These are phyloP conservation scores for Phycodurus eques DNA, from an alignment of 2,113 vertebrate genomes.

Conservation along the genomic window DNA sequence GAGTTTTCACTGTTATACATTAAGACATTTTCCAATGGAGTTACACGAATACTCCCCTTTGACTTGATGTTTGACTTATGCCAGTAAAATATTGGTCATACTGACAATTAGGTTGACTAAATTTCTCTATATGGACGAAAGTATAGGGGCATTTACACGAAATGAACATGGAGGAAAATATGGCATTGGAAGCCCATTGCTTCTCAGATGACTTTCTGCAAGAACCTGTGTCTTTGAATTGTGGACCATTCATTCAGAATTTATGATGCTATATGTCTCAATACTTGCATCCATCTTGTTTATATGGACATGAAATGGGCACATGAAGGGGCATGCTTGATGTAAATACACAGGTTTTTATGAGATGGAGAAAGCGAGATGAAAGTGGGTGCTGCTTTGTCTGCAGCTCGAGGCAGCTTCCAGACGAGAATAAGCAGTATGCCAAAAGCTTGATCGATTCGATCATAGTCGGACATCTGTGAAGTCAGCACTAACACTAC, in stretches of 20 bases:
- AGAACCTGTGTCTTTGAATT: background rate
- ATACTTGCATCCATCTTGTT: background rate
- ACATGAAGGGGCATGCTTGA: slow-evolving; percentile 20
- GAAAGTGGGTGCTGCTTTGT: slow-evolving; percentile 26
- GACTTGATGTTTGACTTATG: too few species aligned
- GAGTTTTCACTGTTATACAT: too few species aligned
- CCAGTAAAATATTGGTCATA: too few species aligned
- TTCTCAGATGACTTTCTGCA: background rate
- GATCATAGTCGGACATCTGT: slow-evolving; percentile 61
- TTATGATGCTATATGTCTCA: background rate
- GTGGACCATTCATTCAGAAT: background rate
- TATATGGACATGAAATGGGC: slow-evolving; percentile 36
- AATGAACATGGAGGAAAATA: background rate
- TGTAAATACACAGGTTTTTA: slow-evolving; percentile 11
- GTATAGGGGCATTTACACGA: background rate
- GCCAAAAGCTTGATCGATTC: slow-evolving; percentile 50
- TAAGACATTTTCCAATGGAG: too few species aligned
- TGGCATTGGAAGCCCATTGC: too few species aligned
- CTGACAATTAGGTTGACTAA: background rate
- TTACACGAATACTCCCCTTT: too few species aligned
- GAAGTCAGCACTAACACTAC: slow-evolving; percentile 54
- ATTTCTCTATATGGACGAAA: background rate
- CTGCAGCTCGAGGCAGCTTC: slow-evolving; percentile 11
- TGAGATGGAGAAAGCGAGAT: slow-evolving; percentile 5
- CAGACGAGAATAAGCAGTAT: slow-evolving; percentile 42